Percentiles rank a stretch among this genome's conserved stretches.
Conservation (phyloP, 1,140 invertebrate genomes). For the Bombus affinis region DNA sequence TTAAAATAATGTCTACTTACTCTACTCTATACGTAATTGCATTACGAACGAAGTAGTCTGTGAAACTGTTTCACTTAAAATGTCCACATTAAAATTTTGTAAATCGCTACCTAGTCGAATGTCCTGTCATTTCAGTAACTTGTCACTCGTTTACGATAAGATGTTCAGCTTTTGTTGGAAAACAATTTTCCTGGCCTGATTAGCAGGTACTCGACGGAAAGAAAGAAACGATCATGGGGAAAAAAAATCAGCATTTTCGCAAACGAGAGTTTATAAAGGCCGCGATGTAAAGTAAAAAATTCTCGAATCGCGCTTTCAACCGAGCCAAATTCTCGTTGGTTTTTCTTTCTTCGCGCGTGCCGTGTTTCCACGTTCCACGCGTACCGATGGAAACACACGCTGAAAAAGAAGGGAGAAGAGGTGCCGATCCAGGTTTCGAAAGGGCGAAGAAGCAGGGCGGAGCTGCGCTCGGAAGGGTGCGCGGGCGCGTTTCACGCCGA, state of each 20-base stretch:
- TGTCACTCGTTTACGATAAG: neutral
- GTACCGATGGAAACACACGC: constrained; percentile 37
- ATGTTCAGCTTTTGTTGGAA: neutral
- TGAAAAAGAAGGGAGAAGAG: constrained; percentile 43
- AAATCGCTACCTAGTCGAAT: too few species aligned
- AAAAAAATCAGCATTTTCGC: neutral
- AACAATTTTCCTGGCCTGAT: neutral
- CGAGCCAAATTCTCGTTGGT: neutral
- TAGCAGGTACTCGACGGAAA: neutral
- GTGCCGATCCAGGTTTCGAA: constrained; percentile 56
- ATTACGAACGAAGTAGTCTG: constrained; percentile 17
- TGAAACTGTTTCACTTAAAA: constrained; percentile 47
- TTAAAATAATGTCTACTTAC: constrained; percentile 72
- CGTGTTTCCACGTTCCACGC: constrained; percentile 12
- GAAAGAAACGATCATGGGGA: neutral
- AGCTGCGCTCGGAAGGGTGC: constrained; percentile 79
- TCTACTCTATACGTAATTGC: constrained; percentile 33
- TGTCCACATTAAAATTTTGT: neutral
- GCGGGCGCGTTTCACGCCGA: constrained; percentile 71
- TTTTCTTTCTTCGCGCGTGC: neutral
- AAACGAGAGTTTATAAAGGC: neutral
- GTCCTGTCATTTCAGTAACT: neutral
- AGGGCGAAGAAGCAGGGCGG: constrained; percentile 76
- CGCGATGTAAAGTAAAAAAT: neutral
- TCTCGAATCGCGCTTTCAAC: constrained; percentile 4